These are phyloP conservation scores for Acanthisitta chloris DNA, from an alignment of 2,113 vertebrate genomes.

Conservation along the genomic window DNA sequence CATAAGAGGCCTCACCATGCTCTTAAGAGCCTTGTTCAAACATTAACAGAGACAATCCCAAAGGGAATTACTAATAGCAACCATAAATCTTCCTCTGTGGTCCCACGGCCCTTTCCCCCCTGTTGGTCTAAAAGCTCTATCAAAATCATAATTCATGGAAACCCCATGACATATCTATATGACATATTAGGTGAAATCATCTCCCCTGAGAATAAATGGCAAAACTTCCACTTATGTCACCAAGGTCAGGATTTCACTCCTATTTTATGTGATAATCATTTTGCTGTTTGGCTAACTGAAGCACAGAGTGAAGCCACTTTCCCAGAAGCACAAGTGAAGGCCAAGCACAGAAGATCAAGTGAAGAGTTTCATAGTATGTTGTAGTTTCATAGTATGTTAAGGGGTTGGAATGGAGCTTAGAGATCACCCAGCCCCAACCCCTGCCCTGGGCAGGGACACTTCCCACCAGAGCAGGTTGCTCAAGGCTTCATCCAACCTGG, in stretches of 20 bases:
- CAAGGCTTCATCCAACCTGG: no score
- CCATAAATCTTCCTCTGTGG: neutral
- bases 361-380: no score
- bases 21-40: conserved; percentile 24
- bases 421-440: no score
- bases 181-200: neutral
- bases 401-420: no score
- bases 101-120: neutral
- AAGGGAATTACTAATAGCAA: neutral
- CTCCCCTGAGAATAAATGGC: neutral
- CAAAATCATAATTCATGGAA: conserved; percentile 2
- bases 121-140: neutral
- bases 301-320: neutral
- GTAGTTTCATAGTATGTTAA: no score
- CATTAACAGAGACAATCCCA: conserved; percentile 11
- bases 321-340: neutral
- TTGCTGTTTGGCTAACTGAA: neutral
- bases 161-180: neutral
- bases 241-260: neutral
- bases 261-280: neutral
- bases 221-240: neutral
- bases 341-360: neutral
- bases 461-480: no score
- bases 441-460: no score
- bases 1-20: neutral